Evolutionary conservation across 2,797 vertebrate genomes (phyloP).

Genomic region (Otolemur crassicaudatus): DNA sequence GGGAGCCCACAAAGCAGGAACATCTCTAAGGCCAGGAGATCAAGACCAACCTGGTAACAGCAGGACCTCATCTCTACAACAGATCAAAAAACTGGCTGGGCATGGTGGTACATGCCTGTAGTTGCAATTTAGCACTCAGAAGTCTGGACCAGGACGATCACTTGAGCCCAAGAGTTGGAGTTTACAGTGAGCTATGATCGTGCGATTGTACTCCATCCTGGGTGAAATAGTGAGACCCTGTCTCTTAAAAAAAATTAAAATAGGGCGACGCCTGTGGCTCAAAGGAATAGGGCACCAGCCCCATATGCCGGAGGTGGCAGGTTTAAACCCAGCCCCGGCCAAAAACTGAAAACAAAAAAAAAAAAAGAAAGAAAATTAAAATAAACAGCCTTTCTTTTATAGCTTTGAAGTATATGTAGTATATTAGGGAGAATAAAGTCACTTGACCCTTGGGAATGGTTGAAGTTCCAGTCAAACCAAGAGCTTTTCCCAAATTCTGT

Average conservation of each 20-base stretch:
- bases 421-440: neutral
- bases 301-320: too few relatives aligned
- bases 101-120: neutral
- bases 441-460: neutral
- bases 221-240: neutral
- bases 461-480: constrained; percentile 42
- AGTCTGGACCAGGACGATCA: neutral
- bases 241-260: neutral
- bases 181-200: neutral
- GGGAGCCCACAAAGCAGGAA: neutral
- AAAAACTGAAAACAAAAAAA: too few relatives aligned
- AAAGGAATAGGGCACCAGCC: too few relatives aligned
- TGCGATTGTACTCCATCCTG: neutral
- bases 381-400: neutral
- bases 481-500: neutral
- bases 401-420: neutral
- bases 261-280: too few relatives aligned
- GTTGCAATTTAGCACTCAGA: neutral
- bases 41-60: neutral
- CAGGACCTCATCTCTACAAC: neutral
- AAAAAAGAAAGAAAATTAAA: too few relatives aligned
- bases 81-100: neutral
- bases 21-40: neutral
- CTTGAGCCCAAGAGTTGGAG: neutral
- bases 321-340: too few relatives aligned